Percentiles rank a stretch among this genome's conserved stretches.
Conservation (phyloP, 2,113 vertebrate species). For the Aramus guarauna region DNA sequence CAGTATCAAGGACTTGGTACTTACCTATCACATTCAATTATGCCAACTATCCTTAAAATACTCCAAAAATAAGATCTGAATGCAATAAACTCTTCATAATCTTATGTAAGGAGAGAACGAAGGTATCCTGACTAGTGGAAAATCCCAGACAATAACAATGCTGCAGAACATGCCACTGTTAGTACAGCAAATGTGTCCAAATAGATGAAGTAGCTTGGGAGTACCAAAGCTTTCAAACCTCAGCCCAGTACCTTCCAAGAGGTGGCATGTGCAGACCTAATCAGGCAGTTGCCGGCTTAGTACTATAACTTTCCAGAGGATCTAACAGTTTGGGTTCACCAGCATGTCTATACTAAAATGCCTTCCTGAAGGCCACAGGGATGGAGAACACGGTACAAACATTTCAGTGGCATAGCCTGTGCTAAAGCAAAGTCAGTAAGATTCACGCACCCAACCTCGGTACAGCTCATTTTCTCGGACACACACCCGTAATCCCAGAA, state of each 20-base stretch:
- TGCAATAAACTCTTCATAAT: background rate
- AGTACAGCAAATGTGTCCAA: background rate
- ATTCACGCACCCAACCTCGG: accelerated
- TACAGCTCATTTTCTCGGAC: background rate
- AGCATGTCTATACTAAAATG: background rate
- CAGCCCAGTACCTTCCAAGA: background rate
- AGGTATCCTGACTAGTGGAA: background rate
- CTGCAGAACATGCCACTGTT: accelerated
- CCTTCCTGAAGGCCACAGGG: background rate
- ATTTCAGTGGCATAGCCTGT: accelerated
- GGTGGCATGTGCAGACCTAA: background rate
- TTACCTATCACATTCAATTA: background rate
- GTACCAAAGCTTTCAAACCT: background rate
- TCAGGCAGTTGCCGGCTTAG: background rate
- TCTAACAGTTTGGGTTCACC: accelerated
- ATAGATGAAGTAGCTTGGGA: background rate
- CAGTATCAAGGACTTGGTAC: background rate
- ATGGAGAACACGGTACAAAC: background rate
- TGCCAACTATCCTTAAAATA: background rate
- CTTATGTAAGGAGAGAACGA: background rate
- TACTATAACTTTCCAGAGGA: background rate
- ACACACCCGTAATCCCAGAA: accelerated
- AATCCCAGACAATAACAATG: background rate
- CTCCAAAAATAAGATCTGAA: background rate
- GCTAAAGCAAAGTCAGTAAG: background rate